A percentile compares a stretch with the other conserved stretches of the same genome.
Conservation (phyloP, 1,140 invertebrate species). For the Elymnias hypermnestra region DNA sequence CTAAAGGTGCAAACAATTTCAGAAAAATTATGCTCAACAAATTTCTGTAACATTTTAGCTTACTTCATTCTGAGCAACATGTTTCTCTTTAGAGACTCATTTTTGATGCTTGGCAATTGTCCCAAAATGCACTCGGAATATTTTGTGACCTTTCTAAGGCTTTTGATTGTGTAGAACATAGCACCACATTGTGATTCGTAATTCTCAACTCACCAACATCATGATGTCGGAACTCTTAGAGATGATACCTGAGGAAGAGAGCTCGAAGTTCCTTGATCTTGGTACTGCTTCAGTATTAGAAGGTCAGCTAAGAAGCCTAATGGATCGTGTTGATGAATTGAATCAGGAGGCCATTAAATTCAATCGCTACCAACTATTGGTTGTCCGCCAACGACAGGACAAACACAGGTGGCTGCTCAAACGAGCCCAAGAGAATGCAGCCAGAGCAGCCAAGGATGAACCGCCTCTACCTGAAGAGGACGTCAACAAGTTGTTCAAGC, state of each 20-base stretch:
- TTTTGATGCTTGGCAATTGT: too few relatives aligned
- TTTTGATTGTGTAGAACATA: too few relatives aligned
- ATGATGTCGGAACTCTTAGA: conserved; percentile 97
- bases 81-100: too few relatives aligned
- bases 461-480: conserved; percentile 96
- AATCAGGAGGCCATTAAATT: conserved; percentile 98
- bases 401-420: conserved; percentile 93
- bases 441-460: conserved; percentile 91
- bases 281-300: conserved; percentile 95
- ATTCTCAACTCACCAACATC: conserved; percentile 96
- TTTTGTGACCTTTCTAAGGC: too few relatives aligned
- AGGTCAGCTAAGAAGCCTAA: conserved; percentile 93
- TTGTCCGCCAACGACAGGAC: conserved; percentile 90
- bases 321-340: conserved; percentile 97
- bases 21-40: too few relatives aligned
- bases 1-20: too few relatives aligned
- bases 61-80: too few relatives aligned
- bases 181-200: conserved; percentile 96
- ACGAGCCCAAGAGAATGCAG: conserved; percentile 91
- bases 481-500: conserved; percentile 95
- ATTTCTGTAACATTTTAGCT: too few relatives aligned
- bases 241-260: conserved; percentile 90
- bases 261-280: conserved; percentile 93
- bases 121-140: too few relatives aligned
- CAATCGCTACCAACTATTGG: conserved; percentile 94